phyloP scores from a whole-genome alignment of 2,888 invertebrate genomes.

The Thecocarcelia acutangulata region DNA sequence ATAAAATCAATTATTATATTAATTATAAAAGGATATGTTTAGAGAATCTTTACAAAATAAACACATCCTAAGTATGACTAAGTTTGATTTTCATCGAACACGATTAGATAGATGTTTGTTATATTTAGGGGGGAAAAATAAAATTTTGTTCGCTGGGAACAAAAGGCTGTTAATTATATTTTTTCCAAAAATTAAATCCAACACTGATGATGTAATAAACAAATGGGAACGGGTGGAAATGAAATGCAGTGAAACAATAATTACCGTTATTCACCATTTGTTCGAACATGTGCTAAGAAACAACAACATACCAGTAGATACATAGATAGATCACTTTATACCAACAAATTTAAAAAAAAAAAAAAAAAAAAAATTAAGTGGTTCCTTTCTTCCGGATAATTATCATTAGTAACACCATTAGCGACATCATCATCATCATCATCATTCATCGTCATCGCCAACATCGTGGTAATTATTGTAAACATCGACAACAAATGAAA shows the following conservation, averaged over 20 bases:
- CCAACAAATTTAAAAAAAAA: conserved; percentile 16
- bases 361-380: conserved; percentile 14
- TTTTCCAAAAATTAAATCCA: no score
- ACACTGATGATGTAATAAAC: no score
- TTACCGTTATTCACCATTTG: conserved; percentile 34
- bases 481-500: conserved; percentile 37
- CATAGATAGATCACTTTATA: conserved; percentile 40
- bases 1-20: no score
- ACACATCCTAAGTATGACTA: no score
- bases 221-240: not conserved
- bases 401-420: conserved; percentile 59
- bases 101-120: no score
- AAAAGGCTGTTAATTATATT: no score
- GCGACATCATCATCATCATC: conserved; percentile 26
- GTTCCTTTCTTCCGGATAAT: conserved; percentile 61
- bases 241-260: not conserved
- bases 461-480: conserved; percentile 3
- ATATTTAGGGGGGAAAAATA: no score
- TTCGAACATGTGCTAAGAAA: conserved; percentile 7
- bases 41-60: no score
- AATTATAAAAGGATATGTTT: no score
- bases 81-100: no score
- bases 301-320: not conserved
- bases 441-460: conserved; percentile 45
- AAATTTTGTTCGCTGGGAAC: no score